phyloP scores from a whole-genome alignment of 2,797 vertebrate genomes.

The Labroides dimidiatus region DNA sequence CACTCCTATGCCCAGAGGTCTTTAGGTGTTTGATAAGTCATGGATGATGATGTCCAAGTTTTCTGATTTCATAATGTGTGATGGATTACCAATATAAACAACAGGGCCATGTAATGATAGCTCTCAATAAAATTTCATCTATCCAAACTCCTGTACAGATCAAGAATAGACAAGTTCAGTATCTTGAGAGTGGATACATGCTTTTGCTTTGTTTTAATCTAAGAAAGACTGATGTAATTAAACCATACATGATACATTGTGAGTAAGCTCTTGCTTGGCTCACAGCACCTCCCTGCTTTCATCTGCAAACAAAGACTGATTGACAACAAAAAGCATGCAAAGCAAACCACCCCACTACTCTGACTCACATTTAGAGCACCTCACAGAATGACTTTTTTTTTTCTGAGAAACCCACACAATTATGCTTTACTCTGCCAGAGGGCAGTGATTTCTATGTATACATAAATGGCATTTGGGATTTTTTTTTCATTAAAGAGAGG shows the following conservation, averaged over 20 bases:
- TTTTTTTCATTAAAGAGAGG: constrained; percentile 81
- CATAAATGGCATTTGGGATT: constrained; percentile 77
- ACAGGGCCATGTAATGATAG: constrained; percentile 18
- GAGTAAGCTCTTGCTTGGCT: constrained; percentile 56
- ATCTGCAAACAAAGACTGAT: constrained; percentile 73
- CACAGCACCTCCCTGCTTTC: constrained; percentile 74
- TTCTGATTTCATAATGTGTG: constrained; percentile 34
- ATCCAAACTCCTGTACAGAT: constrained; percentile 37
- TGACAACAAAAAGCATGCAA: constrained; percentile 70
- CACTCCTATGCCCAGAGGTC: constrained; percentile 71
- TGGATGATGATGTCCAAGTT: constrained; percentile 39
- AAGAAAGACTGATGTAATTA: constrained; percentile 55
- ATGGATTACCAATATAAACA: constrained; percentile 40
- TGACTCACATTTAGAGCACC: constrained; percentile 62
- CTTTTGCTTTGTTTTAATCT: constrained; percentile 39
- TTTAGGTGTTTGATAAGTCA: constrained; percentile 61
- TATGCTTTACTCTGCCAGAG: constrained; percentile 71
- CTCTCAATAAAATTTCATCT: constrained; percentile 46
- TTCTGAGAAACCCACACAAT: constrained; percentile 61
- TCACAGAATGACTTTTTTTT: constrained; percentile 36
- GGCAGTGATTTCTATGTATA: constrained; percentile 74
- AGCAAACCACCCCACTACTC: constrained; percentile 51
- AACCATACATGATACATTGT: constrained; percentile 66
- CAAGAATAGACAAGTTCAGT: constrained; percentile 50
- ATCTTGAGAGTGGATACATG: constrained; percentile 35